phyloP scores from a whole-genome alignment of 2,113 vertebrate species.

The Serilophus lunatus region DNA sequence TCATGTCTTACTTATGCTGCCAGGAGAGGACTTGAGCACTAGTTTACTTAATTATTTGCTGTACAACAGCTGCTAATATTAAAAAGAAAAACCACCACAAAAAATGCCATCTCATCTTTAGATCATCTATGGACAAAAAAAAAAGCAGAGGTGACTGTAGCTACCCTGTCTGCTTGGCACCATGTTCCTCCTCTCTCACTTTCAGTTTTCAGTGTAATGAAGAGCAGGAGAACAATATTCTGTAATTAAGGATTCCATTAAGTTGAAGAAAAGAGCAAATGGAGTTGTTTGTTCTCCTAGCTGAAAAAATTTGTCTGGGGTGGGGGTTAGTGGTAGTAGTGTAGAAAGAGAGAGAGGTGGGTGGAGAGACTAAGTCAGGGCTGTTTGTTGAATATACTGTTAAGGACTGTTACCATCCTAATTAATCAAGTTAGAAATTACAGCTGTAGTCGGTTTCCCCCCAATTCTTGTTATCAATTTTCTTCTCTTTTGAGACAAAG shows the following conservation, averaged over 20 bases:
- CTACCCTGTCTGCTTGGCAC: conserved; percentile 75
- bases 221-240: conserved; percentile 96
- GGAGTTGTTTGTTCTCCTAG: conserved; percentile 96
- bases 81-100: not conserved
- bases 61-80: conserved; percentile 72
- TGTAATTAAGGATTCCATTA: conserved; percentile 99
- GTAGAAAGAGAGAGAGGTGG: conserved; percentile 77
- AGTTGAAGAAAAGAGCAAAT: conserved; percentile 98
- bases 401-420: conserved; percentile 91
- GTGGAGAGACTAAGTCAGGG: conserved; percentile 88
- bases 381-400: conserved; percentile 93
- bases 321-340: conserved; percentile 75
- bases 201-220: conserved; percentile 85
- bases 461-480: conserved; percentile 96
- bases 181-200: conserved; percentile 60
- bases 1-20: conserved; percentile 64
- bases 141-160: conserved; percentile 66
- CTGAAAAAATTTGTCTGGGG: conserved; percentile 82
- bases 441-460: conserved; percentile 87
- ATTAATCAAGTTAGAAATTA: conserved; percentile 99
- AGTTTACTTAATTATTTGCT: conserved; percentile 75
- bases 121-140: conserved; percentile 66
- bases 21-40: conserved; percentile 69
- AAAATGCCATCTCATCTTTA: conserved; percentile 78
- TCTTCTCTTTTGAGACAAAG: conserved; percentile 95